phyloP scores from a whole-genome alignment of 2,797 vertebrate species.

The Pelodytes ibericus region DNA sequence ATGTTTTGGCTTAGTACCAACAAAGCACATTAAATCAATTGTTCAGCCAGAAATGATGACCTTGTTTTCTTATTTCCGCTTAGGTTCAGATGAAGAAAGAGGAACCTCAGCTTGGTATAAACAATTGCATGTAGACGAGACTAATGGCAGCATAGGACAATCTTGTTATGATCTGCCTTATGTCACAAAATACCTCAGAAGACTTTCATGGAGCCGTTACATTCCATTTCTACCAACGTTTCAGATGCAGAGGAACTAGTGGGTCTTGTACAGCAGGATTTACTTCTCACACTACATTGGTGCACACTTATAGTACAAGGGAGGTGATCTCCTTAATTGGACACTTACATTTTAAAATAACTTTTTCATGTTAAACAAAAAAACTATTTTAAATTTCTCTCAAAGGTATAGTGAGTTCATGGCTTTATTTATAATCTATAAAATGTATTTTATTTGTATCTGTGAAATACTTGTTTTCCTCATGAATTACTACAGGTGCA shows the following conservation, averaged over 20 bases:
- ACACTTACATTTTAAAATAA: too few relatives aligned
- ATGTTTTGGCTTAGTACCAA: slow-evolving; percentile 52
- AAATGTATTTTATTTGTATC: too few relatives aligned
- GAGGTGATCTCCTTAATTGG: too few relatives aligned
- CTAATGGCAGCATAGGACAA: slow-evolving; percentile 53
- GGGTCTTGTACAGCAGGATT: too few relatives aligned
- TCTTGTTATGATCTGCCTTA: slow-evolving; percentile 70
- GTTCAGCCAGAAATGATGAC: slow-evolving; percentile 41
- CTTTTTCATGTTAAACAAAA: too few relatives aligned
- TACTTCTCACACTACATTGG: too few relatives aligned
- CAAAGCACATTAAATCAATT: slow-evolving; percentile 47
- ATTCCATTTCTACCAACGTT: slow-evolving; percentile 77
- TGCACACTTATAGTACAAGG: too few relatives aligned
- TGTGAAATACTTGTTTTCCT: too few relatives aligned
- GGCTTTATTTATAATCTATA: too few relatives aligned
- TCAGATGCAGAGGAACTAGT: slow-evolving; percentile 52
- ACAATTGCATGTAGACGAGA: slow-evolving; percentile 53
- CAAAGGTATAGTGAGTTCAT: too few relatives aligned
- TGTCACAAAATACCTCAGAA: slow-evolving; percentile 63
- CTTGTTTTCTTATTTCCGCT: slow-evolving; percentile 54
- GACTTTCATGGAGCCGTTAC: slow-evolving; percentile 63
- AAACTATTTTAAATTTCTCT: too few relatives aligned
- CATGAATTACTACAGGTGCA: too few relatives aligned
- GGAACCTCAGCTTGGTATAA: slow-evolving; percentile 66
- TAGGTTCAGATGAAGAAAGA: slow-evolving; percentile 74